A percentile compares a stretch with the other conserved stretches of the same genome.
These are phyloP conservation scores for Chanos chanos DNA, from an alignment of 2,797 vertebrate genomes.

Conservation along the genomic window DNA sequence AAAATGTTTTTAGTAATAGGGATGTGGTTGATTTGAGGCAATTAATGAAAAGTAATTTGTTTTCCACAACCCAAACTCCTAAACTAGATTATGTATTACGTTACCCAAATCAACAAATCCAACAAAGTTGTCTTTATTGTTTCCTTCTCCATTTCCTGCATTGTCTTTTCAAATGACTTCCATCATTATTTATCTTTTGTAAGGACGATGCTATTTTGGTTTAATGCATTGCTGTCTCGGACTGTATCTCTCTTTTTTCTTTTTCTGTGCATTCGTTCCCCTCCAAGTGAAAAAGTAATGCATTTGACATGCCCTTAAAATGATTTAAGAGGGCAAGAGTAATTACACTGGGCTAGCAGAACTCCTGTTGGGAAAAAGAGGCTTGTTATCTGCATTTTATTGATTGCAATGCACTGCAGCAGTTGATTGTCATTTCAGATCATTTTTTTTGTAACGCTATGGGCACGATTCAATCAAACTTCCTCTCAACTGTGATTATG, in stretches of 20 bases:
- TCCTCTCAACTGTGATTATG: no score
- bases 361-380: slow-evolving; percentile 21
- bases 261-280: neutral
- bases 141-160: no score
- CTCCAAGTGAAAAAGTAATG: neutral
- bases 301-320: slow-evolving; percentile 19
- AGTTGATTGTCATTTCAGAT: slow-evolving; percentile 24
- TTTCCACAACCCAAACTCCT: no score
- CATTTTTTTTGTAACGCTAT: slow-evolving; percentile 1
- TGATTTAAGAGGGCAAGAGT: slow-evolving; percentile 12
- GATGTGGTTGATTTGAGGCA: no score
- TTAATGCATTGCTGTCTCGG: neutral
- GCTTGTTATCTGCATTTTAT: slow-evolving; percentile 23
- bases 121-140: no score
- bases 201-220: no score
- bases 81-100: no score
- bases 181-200: neutral
- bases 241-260: neutral
- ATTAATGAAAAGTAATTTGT: no score
- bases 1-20: no score
- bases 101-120: no score
- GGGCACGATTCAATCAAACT: neutral
- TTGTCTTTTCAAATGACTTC: no score
- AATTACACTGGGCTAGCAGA: slow-evolving; percentile 21
- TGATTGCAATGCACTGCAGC: slow-evolving; percentile 28